phyloP scores from a whole-genome alignment of 2,888 invertebrate genomes.

The Silvanus unidentatus region DNA sequence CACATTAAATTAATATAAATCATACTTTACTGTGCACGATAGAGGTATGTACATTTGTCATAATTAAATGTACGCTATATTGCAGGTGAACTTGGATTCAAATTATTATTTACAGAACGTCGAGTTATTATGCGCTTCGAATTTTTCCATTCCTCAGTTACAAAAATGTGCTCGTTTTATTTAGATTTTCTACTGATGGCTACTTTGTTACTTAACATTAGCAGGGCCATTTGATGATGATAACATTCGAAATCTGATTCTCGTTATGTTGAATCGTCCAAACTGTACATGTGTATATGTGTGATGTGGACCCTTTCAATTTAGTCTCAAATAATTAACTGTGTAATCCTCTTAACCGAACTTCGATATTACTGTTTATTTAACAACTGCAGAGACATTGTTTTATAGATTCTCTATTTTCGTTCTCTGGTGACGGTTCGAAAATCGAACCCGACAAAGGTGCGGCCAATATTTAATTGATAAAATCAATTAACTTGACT shows the following conservation, averaged over 20 bases:
- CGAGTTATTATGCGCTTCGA: too few species aligned
- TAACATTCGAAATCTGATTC: slow-evolving; percentile 17
- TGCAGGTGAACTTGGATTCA: too few species aligned
- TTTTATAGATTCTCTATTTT: background rate
- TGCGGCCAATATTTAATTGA: too few species aligned
- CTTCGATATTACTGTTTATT: slow-evolving; percentile 32
- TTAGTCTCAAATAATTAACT: slow-evolving; percentile 31
- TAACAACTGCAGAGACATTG: slow-evolving; percentile 22
- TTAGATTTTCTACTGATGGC: slow-evolving; percentile 16
- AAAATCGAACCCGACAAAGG: background rate
- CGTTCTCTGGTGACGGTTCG: background rate
- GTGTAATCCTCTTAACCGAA: slow-evolving; percentile 30
- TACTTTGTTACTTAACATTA: slow-evolving; percentile 10
- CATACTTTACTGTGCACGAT: too few species aligned
- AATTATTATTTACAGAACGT: too few species aligned
- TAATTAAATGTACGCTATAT: too few species aligned
- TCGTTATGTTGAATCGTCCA: slow-evolving; percentile 15
- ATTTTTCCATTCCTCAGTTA: too few species aligned
- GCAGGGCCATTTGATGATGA: background rate
- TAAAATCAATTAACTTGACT: too few species aligned
- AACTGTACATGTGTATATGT: slow-evolving; percentile 1
- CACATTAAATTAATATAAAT: too few species aligned
- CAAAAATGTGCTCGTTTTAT: too few species aligned
- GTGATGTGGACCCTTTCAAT: slow-evolving; percentile 20
- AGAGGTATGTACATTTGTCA: too few species aligned